These are phyloP conservation scores for Pomatostomus ruficeps DNA, from an alignment of 2,113 vertebrate genomes.

Conservation along the genomic window DNA sequence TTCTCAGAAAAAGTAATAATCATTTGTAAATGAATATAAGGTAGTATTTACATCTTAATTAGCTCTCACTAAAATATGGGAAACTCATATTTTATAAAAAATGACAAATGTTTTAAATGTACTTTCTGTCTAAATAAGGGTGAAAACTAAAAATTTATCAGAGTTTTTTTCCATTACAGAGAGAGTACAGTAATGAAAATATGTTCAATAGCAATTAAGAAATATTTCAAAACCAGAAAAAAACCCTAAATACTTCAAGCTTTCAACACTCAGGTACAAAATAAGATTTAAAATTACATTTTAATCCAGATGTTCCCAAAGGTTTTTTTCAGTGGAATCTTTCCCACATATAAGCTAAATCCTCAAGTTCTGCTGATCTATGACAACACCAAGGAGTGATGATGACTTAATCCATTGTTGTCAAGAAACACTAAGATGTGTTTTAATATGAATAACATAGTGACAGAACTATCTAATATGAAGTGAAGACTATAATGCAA, in stretches of 20 bases:
- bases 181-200: neutral
- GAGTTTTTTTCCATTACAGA: neutral
- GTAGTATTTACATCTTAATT: neutral
- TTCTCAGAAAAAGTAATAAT: neutral
- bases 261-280: neutral
- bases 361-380: neutral
- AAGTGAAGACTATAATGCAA: neutral
- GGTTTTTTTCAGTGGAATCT: neutral
- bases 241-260: accelerated
- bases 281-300: neutral
- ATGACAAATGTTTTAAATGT: neutral
- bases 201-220: neutral
- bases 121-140: neutral
- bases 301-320: neutral
- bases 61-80: neutral
- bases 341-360: neutral
- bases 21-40: neutral
- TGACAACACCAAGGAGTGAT: neutral
- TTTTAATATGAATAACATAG: neutral
- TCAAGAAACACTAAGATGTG: neutral
- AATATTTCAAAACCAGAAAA: neutral
- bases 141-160: neutral
- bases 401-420: neutral
- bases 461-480: neutral
- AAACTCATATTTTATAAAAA: neutral